These are phyloP conservation scores for Acronicta aceris DNA, from an alignment of 2,888 invertebrate species.

Conservation along the genomic window DNA sequence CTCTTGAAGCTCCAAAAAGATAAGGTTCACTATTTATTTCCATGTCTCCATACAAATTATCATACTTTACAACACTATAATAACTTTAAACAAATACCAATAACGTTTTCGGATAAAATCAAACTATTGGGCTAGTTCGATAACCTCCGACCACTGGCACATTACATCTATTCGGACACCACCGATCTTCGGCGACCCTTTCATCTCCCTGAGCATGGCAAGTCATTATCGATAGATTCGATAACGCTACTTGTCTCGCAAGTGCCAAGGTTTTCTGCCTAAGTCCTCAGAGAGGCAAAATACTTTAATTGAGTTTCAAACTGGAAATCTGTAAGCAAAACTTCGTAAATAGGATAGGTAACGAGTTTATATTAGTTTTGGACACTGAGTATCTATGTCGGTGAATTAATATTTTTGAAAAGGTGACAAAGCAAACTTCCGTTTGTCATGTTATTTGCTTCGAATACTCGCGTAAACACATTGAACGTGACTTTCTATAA, in stretches of 20 bases:
- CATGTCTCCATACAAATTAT: constrained; percentile 11
- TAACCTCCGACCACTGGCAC: constrained; percentile 64
- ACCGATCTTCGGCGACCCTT: constrained; percentile 74
- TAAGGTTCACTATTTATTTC: neutral
- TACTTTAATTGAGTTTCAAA: constrained; percentile 44
- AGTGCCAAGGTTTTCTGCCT: constrained; percentile 44
- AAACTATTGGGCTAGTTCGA: constrained; percentile 69
- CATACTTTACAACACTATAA: constrained; percentile 31
- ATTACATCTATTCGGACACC: constrained; percentile 56
- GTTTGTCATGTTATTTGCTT: neutral
- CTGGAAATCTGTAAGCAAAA: constrained; percentile 44
- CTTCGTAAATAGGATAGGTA: constrained; percentile 34
- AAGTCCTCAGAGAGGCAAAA: constrained; percentile 51
- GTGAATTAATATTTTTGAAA: constrained; percentile 15
- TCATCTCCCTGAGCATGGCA: constrained; percentile 63
- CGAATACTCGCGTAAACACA: neutral
- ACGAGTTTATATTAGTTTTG: constrained; percentile 47
- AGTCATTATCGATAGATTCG: constrained; percentile 66
- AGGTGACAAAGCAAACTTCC: neutral
- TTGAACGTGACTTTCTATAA: too few species aligned
- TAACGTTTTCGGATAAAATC: constrained; percentile 47
- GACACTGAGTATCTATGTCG: constrained; percentile 2
- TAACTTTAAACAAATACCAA: constrained; percentile 42
- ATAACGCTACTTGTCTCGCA: constrained; percentile 35
- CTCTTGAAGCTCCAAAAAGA: neutral